Conservation (phyloP, 2,888 invertebrate genomes). For the Ptilodon capucinus region DNA sequence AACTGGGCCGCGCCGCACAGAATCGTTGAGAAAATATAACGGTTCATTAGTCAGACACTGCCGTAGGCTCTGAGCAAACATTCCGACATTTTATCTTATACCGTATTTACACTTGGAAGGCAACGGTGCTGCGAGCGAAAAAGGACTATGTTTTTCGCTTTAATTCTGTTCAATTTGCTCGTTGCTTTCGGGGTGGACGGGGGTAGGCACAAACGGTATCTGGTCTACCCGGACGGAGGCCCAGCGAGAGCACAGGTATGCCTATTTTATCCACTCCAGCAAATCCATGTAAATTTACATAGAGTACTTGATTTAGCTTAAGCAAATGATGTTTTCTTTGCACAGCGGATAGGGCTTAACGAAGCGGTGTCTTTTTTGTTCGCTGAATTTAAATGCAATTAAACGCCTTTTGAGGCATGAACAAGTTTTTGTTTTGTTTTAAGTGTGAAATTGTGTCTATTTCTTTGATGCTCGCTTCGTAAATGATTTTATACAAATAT, state of each 20-base stretch:
- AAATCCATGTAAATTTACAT: slow-evolving; percentile 61
- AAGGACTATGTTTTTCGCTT: slow-evolving; percentile 50
- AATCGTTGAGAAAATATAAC: slow-evolving; percentile 78
- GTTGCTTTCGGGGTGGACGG: slow-evolving; percentile 42
- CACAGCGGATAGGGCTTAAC: slow-evolving; percentile 68
- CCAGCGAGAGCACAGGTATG: slow-evolving; percentile 83
- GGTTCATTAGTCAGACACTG: slow-evolving; percentile 72
- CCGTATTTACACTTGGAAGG: slow-evolving; percentile 61
- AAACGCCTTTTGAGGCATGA: slow-evolving; percentile 58
- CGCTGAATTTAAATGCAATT: slow-evolving; percentile 78
- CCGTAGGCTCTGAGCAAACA: slow-evolving; percentile 69
- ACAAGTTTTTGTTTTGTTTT: slow-evolving; percentile 37
- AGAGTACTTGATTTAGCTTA: slow-evolving; percentile 64
- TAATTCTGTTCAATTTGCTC: slow-evolving; percentile 66
- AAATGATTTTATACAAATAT: too few relatives aligned
- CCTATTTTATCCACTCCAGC: slow-evolving; percentile 35
- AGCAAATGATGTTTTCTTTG: slow-evolving; percentile 76
- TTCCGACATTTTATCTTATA: slow-evolving; percentile 61
- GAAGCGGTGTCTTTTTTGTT: slow-evolving; percentile 73
- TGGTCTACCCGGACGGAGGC: slow-evolving; percentile 83
- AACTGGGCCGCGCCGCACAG: slow-evolving; percentile 49
- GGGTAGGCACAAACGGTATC: slow-evolving; percentile 75
- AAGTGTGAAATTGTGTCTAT: slow-evolving; percentile 11
- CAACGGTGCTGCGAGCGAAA: slow-evolving; percentile 41
- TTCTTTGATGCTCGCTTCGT: too few relatives aligned